A percentile compares a stretch with the other conserved stretches of the same genome.
Conservation (phyloP, 2,888 invertebrate species). For the Candidula unifasciata region DNA sequence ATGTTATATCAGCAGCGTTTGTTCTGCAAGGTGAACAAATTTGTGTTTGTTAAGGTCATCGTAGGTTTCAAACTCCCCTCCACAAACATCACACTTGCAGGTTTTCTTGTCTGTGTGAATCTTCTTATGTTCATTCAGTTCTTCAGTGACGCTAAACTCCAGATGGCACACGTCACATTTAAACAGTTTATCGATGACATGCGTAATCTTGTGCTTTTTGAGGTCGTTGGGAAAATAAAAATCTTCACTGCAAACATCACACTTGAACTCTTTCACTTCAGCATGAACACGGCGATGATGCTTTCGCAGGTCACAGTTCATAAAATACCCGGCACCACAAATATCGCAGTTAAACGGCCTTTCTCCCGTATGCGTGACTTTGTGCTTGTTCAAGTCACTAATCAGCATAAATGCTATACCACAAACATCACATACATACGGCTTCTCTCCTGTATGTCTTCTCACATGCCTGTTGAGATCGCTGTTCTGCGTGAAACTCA, state of each 20-base stretch:
- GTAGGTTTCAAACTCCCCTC: neutral
- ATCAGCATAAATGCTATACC: conserved; percentile 37
- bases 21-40: neutral
- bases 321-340: neutral
- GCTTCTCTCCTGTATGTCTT: conserved; percentile 10
- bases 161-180: conserved; percentile 32
- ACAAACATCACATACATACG: conserved; percentile 25
- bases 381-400: conserved; percentile 43
- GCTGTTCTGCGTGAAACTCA: conserved; percentile 19
- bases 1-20: neutral
- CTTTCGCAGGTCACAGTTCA: conserved; percentile 27
- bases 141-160: neutral
- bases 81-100: conserved; percentile 4
- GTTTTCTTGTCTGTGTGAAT: neutral
- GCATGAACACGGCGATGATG: conserved; percentile 3
- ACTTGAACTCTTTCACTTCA: neutral
- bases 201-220: neutral
- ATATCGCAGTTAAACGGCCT: conserved; percentile 41
- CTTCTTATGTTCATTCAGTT: neutral
- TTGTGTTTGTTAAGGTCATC: conserved; percentile 9
- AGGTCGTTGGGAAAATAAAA: neutral
- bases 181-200: neutral
- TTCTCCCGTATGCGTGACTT: conserved; percentile 48
- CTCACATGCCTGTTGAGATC: conserved; percentile 27
- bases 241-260: neutral